These are phyloP conservation scores for Ispidina lecontei DNA, from an alignment of 2,797 vertebrate species.

Conservation along the genomic window DNA sequence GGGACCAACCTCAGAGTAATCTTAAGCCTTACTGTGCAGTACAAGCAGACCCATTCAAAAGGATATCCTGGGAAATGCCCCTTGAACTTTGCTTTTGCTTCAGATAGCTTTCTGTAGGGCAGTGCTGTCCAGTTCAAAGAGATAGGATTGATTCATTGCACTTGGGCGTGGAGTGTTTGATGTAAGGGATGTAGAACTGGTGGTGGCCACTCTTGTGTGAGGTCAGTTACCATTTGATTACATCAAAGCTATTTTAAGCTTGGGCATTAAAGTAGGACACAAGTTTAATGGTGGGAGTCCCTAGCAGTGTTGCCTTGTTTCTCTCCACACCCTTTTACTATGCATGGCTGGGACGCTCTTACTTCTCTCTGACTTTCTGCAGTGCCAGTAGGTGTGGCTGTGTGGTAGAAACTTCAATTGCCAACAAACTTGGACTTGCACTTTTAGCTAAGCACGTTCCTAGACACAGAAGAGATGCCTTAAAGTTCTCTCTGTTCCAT, in stretches of 20 bases:
- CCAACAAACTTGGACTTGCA: background rate
- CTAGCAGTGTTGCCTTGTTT: background rate
- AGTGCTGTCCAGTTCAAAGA: background rate
- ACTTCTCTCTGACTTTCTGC: background rate
- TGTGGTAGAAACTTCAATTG: background rate
- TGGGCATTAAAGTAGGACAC: background rate
- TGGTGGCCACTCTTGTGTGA: constrained; percentile 10
- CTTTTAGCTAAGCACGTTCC: background rate
- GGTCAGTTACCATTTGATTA: constrained; percentile 7
- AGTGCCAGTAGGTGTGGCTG: background rate
- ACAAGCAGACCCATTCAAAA: background rate
- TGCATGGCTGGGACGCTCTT: background rate
- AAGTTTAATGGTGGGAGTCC: background rate
- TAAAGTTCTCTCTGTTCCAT: background rate
- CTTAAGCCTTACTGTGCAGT: background rate
- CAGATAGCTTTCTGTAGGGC: background rate
- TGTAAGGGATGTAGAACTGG: constrained; percentile 22
- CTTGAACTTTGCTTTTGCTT: background rate
- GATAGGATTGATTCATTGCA: background rate
- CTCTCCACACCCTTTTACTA: background rate
- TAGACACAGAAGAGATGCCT: background rate
- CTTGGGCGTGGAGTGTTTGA: constrained; percentile 4
- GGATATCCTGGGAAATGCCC: background rate
- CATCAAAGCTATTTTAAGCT: constrained; percentile 7
- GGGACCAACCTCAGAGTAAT: background rate